phyloP scores from a whole-genome alignment of 2,113 vertebrate genomes.

The Vulpes vulpes region DNA sequence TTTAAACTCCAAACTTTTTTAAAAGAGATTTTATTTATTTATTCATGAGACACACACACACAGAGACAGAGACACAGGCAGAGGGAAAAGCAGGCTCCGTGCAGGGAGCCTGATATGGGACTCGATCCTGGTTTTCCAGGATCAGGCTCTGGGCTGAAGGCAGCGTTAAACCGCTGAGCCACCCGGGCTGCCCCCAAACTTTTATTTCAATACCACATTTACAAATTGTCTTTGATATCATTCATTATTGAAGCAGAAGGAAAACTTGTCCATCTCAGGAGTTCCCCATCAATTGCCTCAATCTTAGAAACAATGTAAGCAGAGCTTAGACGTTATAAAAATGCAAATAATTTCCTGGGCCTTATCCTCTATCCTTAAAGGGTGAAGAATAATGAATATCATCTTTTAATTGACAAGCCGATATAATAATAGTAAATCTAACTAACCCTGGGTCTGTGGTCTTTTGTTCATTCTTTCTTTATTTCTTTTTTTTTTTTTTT shows the following conservation, averaged over 20 bases:
- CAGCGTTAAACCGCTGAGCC: no score
- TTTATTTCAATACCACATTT: constrained; percentile 19
- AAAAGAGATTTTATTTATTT: no score
- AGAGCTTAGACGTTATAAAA: constrained; percentile 6
- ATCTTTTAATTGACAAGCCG: neutral
- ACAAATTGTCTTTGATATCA: constrained; percentile 24
- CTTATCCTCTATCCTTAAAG: neutral
- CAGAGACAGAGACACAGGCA: no score
- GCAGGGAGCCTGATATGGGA: no score
- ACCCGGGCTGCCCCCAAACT: neutral
- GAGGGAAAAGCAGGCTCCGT: no score
- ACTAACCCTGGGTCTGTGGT: neutral
- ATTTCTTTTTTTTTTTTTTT: no score
- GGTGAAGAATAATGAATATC: constrained; percentile 15
- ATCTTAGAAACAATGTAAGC: constrained; percentile 26
- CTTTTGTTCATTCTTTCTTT: neutral
- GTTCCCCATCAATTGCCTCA: neutral
- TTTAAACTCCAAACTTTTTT: no score
- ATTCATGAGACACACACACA: no score
- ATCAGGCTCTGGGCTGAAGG: no score
- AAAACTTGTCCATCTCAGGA: neutral
- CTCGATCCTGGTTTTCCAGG: no score
- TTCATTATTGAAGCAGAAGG: neutral
- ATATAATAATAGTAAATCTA: neutral
- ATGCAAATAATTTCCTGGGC: neutral